Evolutionary conservation across 2,888 invertebrate genomes (phyloP), one percentile per base, ranked within the genome.

Genomic region (Heteropelma amictum): DNA sequence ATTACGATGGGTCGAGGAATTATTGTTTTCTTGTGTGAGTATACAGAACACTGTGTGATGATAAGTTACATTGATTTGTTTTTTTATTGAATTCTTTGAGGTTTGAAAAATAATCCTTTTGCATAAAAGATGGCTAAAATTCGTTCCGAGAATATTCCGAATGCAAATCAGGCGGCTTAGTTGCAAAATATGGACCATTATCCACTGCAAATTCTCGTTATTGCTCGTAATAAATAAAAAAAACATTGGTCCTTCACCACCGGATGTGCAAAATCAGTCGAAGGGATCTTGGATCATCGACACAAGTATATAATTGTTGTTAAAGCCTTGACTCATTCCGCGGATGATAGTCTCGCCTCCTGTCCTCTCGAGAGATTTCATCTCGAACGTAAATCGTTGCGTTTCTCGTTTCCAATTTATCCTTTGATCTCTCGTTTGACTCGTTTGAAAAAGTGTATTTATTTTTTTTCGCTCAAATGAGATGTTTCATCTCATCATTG

Each of bases 1-100:
- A 80, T 77, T 80, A 86, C 81, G 80, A 86, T 84, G 83, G 83
- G 79, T 76, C 81, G 83, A 75, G 83, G 79, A 64, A 76, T 83
- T 61, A 76, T 84, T 47, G 80, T 84, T 67, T 69, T 86, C 72
- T 79, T 87, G 40, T 86, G 87, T 87, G 81, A 87, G 87, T 87
- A 83, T 5, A 19, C 21, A 1, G 5, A 2, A 35, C 2, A 21
- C 8, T 0, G 12, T 28, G 1, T 51, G 8, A 30, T 28, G 12
- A 38, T 1, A 5, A n/a, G n/a, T n/a, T n/a, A n/a, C n/a, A n/a
- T n/a, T n/a, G n/a, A n/a, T n/a, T n/a, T n/a, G n/a, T n/a, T n/a
- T n/a, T n/a, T n/a, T n/a, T n/a, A n/a, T n/a, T n/a, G n/a, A n/a
- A n/a, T n/a, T n/a, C n/a, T n/a, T n/a, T n/a, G n/a, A n/a, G n/a